phyloP scores from a whole-genome alignment of 2,113 vertebrate genomes.

The Pogonocichla stellata region DNA sequence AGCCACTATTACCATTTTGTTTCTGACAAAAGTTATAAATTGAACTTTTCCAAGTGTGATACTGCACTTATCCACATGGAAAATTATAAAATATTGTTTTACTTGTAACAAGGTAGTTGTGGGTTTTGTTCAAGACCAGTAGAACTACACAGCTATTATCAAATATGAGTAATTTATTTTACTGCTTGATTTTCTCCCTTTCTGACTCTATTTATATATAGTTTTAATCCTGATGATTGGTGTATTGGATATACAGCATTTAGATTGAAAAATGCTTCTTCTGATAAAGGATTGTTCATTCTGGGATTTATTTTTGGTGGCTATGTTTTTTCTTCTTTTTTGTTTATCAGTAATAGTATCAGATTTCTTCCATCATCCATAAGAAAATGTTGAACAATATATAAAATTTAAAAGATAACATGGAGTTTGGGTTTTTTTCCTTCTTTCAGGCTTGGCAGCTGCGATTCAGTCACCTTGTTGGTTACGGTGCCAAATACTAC shows the following conservation, averaged over 20 bases:
- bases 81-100: neutral
- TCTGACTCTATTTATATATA: neutral
- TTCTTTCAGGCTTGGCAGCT: slow-evolving; percentile 91
- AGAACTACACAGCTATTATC: neutral
- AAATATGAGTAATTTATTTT: neutral
- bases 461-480: slow-evolving; percentile 94
- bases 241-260: neutral
- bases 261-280: neutral
- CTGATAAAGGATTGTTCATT: neutral
- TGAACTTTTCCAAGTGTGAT: neutral
- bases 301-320: neutral
- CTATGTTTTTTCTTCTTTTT: neutral
- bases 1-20: neutral
- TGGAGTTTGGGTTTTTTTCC: neutral
- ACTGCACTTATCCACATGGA: neutral
- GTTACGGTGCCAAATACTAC: slow-evolving; percentile 98
- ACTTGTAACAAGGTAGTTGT: neutral
- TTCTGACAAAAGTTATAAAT: neutral
- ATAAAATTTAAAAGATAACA: neutral
- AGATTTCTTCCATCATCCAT: neutral
- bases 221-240: neutral
- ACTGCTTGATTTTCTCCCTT: neutral
- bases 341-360: neutral
- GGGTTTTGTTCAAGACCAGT: neutral
- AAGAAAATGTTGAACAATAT: neutral